A percentile compares a stretch with the other conserved stretches of the same genome.
These are phyloP conservation scores for Netelia fuscicornis DNA, from an alignment of 2,888 invertebrate genomes.

Conservation along the genomic window DNA sequence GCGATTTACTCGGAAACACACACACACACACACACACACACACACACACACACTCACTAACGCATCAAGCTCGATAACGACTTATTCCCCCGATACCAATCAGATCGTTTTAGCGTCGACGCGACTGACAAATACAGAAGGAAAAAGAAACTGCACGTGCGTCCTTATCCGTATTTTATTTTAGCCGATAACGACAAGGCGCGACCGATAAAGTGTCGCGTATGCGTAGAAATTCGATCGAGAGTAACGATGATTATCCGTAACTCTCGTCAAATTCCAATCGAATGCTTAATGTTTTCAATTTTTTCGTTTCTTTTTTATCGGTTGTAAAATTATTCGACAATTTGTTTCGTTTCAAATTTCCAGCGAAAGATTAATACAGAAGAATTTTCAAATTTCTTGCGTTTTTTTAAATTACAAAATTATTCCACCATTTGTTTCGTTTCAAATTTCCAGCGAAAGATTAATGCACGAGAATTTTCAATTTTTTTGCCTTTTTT, in stretches of 20 bases:
- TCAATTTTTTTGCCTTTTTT: too few relatives aligned
- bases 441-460: too few relatives aligned
- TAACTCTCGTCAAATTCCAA: not conserved
- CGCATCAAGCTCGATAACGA: conserved; percentile 7
- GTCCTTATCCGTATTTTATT: conserved; percentile 11
- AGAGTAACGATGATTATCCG: not conserved
- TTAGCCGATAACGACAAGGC: not conserved
- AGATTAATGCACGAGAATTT: too few relatives aligned
- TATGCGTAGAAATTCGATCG: not conserved
- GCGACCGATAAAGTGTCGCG: not conserved
- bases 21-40: not conserved
- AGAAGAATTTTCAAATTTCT: too few relatives aligned
- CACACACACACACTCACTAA: too few relatives aligned
- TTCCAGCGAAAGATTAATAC: too few relatives aligned
- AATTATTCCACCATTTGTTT: too few relatives aligned
- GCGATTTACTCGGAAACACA: conserved; percentile 26
- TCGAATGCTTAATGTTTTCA: not conserved
- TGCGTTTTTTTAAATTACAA: too few relatives aligned
- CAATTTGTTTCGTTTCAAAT: too few relatives aligned
- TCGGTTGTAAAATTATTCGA: too few relatives aligned
- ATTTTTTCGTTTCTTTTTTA: too few relatives aligned
- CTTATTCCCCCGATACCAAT: conserved; percentile 31
- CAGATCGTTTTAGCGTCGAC: not conserved
- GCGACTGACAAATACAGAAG: not conserved
- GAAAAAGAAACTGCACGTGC: not conserved